Evolutionary conservation across 2,888 invertebrate genomes (phyloP), one percentile per base, ranked within the genome.

Genomic region (Biston betularia): DNA sequence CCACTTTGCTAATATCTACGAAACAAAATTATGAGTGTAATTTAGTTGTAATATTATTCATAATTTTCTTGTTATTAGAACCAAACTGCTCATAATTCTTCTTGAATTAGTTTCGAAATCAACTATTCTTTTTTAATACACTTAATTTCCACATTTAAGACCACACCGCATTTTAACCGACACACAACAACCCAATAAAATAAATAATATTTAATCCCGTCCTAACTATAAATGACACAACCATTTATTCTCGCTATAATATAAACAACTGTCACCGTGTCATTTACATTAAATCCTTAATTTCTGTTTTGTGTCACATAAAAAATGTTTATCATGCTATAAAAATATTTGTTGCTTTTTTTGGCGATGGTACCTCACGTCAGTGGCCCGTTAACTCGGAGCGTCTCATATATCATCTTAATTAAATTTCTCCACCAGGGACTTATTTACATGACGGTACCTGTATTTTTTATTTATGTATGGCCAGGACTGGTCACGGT

Each of bases 381-480:
- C 67, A 68, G 56, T 75, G 81, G 83, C 85, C 90, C 89, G 92
- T 90, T 92, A 90, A 82, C 84, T 77, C 79, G 75, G 72, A 80
- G 84, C 84, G 84, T 84, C 87, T 91, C 93, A 89, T 93, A 92
- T 92, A 92, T 93, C 93, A 93, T 93, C 90, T 92, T 93, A 93
- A 93, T 93, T 93, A 93, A 93, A 93, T 93, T 92, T 93, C 93
- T 88, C 89, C 83, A 79, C 80, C 84, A 82, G 79, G 77, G 81
- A 85, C 87, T 88, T 90, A 89, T 90, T 92, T 90, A 91, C 90
- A 88, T 86, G 88, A 88, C 83, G 88, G 87, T 88, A 87, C 89
- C 84, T 84, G 70, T 69, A 70, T 73, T 71, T 68, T 61, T 68
- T 68, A 64, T 68, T 65, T 74, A 71, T 70, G 70, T 70, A 70